Evolutionary conservation across 2,113 vertebrate genomes (phyloP).

Genomic region (Zapus hudsonius): DNA sequence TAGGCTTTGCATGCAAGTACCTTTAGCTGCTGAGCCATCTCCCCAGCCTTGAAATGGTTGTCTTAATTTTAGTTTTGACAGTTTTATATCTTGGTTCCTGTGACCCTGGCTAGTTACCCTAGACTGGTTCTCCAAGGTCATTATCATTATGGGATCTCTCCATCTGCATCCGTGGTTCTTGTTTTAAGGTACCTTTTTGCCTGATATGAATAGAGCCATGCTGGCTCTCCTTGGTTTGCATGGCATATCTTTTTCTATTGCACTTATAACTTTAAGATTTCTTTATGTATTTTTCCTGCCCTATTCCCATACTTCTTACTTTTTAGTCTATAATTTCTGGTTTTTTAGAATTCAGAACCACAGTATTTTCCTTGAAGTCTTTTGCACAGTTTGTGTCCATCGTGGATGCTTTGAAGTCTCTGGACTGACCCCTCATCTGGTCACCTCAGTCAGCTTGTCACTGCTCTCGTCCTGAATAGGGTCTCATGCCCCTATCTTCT

Average conservation of each 20-base stretch:
- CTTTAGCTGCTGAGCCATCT: too few species aligned
- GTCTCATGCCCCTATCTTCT: neutral
- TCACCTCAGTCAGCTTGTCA: too few species aligned
- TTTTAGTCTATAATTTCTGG: neutral
- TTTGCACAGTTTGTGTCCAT: fast-evolving
- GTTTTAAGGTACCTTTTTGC: neutral
- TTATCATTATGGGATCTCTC: neutral
- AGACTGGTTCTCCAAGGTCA: neutral
- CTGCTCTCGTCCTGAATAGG: neutral
- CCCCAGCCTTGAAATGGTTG: too few species aligned
- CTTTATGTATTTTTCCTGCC: too few species aligned
- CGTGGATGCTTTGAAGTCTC: neutral
- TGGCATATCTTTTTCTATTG: neutral
- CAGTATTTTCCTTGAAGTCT: neutral
- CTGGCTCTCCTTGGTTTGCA: neutral
- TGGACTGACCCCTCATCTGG: fast-evolving
- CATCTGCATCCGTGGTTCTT: neutral
- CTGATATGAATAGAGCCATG: neutral
- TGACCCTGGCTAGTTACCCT: too few species aligned
- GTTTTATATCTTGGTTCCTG: neutral
- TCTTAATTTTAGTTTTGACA: too few species aligned
- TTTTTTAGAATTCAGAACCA: neutral
- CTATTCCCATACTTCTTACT: too few species aligned
- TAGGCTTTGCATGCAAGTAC: too few species aligned
- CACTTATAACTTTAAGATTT: too few species aligned